Conservation (phyloP, 2,797 vertebrate genomes). For the Sebastes variabilis region DNA sequence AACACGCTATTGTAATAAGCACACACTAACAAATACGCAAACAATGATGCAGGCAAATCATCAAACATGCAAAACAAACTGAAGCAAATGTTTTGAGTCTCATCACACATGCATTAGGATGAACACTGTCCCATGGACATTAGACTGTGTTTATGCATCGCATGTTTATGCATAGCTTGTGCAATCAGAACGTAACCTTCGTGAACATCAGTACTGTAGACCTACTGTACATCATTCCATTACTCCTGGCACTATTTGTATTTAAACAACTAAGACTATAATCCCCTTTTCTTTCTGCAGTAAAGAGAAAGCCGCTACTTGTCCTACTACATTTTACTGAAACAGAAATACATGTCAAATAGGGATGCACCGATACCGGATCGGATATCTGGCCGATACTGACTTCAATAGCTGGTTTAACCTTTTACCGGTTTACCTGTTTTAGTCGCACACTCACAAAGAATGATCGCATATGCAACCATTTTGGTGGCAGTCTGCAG, state of each 20-base stretch:
- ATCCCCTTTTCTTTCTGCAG: not conserved
- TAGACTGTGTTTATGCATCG: not conserved
- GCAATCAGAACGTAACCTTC: not conserved
- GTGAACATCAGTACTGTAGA: not conserved
- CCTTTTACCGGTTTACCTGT: too few species aligned
- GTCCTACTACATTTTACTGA: not conserved
- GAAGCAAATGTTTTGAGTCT: conserved; percentile 18
- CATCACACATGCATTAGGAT: conserved; percentile 5
- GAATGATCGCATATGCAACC: not conserved
- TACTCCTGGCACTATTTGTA: not conserved
- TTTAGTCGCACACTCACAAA: not conserved
- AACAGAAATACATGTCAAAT: too few species aligned
- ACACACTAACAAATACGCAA: conserved; percentile 29
- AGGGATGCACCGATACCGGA: too few species aligned
- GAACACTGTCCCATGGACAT: not conserved
- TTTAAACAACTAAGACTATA: not conserved
- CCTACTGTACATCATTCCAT: not conserved
- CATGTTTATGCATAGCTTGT: not conserved
- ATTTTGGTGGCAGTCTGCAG: too few species aligned
- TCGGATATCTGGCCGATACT: too few species aligned
- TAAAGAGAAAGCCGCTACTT: not conserved
- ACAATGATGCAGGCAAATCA: conserved; percentile 38
- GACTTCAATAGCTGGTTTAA: too few species aligned
- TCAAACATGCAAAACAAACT: conserved; percentile 31
- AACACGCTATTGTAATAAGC: conserved; percentile 34